These are phyloP conservation scores for Crypturellus undulatus DNA, from an alignment of 2,113 vertebrate genomes.

Conservation along the genomic window DNA sequence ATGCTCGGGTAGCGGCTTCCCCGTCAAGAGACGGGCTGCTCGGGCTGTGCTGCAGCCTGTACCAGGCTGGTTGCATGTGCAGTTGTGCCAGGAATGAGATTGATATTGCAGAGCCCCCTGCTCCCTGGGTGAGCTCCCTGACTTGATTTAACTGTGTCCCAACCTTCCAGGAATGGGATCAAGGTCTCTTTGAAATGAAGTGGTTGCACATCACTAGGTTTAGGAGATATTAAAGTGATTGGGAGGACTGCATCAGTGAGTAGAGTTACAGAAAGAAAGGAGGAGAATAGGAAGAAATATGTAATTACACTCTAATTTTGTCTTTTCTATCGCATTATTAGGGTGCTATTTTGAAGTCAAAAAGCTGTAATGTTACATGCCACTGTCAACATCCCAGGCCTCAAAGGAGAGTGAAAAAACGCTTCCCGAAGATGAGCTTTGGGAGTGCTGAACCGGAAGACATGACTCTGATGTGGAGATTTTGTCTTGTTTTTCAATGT, in stretches of 20 bases:
- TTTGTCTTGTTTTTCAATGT: neutral
- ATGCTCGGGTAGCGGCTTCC: neutral
- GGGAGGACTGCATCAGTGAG: neutral
- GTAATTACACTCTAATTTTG: neutral
- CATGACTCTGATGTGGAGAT: neutral
- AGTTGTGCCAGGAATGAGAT: neutral
- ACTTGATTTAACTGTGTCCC: neutral
- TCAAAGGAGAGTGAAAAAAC: neutral
- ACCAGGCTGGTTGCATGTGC: neutral
- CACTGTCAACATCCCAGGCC: neutral
- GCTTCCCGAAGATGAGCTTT: neutral
- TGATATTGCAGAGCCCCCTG: neutral
- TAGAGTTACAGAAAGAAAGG: neutral
- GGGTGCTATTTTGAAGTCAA: neutral
- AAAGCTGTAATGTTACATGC: neutral
- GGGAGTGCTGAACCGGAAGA: neutral
- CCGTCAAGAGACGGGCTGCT: neutral
- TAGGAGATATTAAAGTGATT: neutral
- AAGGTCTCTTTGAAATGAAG: neutral
- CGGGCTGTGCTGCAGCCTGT: neutral
- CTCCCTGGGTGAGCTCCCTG: neutral
- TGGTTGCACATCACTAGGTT: rapidly evolving
- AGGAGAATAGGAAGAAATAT: neutral
- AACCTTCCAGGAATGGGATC: neutral
- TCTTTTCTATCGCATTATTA: neutral